A percentile compares a stretch with the other conserved stretches of the same genome.
phyloP scores from a whole-genome alignment of 2,797 vertebrate genomes.

The Rhinogobio ventralis region DNA sequence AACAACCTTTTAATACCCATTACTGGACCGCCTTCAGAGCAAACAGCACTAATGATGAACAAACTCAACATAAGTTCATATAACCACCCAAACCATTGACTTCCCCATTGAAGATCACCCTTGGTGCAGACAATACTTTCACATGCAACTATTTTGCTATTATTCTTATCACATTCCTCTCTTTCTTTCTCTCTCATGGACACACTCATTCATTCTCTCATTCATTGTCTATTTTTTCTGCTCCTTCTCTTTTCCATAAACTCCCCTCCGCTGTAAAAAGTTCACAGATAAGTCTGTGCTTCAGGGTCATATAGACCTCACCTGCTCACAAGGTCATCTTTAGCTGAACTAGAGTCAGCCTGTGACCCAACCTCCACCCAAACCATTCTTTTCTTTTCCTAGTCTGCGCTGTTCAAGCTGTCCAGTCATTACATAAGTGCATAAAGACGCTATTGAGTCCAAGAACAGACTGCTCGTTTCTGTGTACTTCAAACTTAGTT shows the following conservation, averaged over 20 bases:
- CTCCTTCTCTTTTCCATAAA: slow-evolving; percentile 18
- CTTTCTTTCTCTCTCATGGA: slow-evolving; percentile 1
- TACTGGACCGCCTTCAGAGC: slow-evolving; percentile 54
- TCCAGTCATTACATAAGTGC: slow-evolving; percentile 67
- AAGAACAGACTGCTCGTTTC: slow-evolving; percentile 60
- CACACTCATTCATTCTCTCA: background rate
- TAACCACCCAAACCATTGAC: slow-evolving; percentile 50
- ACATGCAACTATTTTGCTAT: background rate
- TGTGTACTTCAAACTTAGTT: slow-evolving; percentile 64
- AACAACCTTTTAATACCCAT: slow-evolving; percentile 47
- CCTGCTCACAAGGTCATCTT: slow-evolving; percentile 41
- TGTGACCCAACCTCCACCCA: slow-evolving; percentile 48
- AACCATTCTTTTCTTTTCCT: slow-evolving; percentile 3
- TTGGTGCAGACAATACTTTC: background rate
- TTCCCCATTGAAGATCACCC: slow-evolving; percentile 28
- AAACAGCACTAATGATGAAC: slow-evolving; percentile 60
- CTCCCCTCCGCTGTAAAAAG: slow-evolving; percentile 21
- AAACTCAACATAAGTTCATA: slow-evolving; percentile 48
- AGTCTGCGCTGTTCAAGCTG: slow-evolving; percentile 35
- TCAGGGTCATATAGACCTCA: slow-evolving; percentile 33
- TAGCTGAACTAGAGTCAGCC: background rate
- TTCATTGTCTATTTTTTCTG: background rate
- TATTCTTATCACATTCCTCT: slow-evolving; percentile 5
- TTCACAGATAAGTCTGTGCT: slow-evolving; percentile 54
- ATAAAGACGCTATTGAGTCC: slow-evolving; percentile 67